Conservation (phyloP, 2,113 vertebrate genomes). For the Diadophis punctatus region DNA sequence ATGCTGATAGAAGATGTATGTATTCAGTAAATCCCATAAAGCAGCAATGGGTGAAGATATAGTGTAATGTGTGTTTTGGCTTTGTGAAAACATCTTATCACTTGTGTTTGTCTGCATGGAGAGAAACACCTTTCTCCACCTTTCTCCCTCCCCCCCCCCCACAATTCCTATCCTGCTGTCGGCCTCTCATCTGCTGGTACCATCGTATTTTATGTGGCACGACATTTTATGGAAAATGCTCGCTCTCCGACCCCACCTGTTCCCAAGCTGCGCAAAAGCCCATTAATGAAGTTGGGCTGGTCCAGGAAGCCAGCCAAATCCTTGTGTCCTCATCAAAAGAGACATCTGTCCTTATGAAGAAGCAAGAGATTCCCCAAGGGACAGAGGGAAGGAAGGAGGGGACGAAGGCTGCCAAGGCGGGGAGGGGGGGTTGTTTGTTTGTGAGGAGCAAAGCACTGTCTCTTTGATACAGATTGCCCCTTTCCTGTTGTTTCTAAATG, state of each 20-base stretch:
- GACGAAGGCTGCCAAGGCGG: constrained; percentile 18
- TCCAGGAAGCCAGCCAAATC: constrained; percentile 58
- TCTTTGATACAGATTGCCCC: constrained; percentile 7
- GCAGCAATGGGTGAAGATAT: neutral
- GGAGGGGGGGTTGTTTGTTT: neutral
- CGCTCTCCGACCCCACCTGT: constrained; percentile 55
- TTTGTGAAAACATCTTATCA: neutral
- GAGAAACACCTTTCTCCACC: neutral
- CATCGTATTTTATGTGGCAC: constrained; percentile 29
- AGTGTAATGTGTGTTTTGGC: neutral
- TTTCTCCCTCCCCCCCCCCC: neutral
- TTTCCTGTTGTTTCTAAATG: neutral
- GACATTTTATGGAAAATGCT: constrained; percentile 29
- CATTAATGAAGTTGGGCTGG: constrained; percentile 56
- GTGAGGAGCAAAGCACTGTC: neutral
- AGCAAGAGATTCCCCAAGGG: constrained; percentile 34
- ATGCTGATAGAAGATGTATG: neutral
- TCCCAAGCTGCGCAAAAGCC: constrained; percentile 41
- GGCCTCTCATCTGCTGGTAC: neutral
- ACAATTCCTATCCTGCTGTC: neutral
- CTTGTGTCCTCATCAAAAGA: constrained; percentile 63
- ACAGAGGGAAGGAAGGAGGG: neutral
- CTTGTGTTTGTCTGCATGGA: neutral
- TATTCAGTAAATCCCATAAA: neutral
- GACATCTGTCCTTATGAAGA: constrained; percentile 62